A percentile compares a stretch with the other conserved stretches of the same genome.
These are phyloP conservation scores for Drosophila ezoana DNA, from an alignment of 2,888 invertebrate genomes.

Conservation along the genomic window DNA sequence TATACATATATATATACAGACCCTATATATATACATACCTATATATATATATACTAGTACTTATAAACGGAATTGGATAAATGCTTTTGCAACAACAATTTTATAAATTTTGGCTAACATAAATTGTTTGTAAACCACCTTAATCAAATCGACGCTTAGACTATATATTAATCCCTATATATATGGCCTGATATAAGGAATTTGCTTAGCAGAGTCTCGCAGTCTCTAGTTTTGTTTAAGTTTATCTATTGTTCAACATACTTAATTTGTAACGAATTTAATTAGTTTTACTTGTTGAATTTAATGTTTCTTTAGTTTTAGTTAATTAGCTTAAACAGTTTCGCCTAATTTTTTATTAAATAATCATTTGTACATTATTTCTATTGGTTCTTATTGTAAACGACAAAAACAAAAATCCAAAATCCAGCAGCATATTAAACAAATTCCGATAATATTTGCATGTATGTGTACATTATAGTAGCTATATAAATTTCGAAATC, in stretches of 20 bases:
- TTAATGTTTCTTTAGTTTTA: conserved; percentile 70
- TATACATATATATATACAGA: conserved; percentile 61
- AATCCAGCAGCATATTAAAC: conserved; percentile 18
- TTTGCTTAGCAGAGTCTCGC: conserved; percentile 26
- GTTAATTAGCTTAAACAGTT: conserved; percentile 49
- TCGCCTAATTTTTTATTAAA: conserved; percentile 36
- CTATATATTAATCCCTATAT: not conserved
- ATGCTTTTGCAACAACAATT: conserved; percentile 71
- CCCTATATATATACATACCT: conserved; percentile 37
- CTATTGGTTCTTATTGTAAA: conserved; percentile 27
- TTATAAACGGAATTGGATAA: conserved; percentile 60
- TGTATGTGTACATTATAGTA: conserved; percentile 39
- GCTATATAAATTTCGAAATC: conserved; percentile 23
- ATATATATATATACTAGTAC: conserved; percentile 44
- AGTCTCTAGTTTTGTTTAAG: conserved; percentile 54
- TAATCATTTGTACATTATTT: conserved; percentile 62
- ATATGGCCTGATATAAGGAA: conserved; percentile 4
- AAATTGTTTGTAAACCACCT: conserved; percentile 40
- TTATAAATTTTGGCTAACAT: conserved; percentile 64
- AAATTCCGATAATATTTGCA: conserved; percentile 29
- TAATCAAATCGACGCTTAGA: conserved; percentile 32
- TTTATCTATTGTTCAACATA: conserved; percentile 39
- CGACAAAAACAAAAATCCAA: not conserved
- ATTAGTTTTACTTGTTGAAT: conserved; percentile 63
- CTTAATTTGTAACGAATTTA: conserved; percentile 67